These are phyloP conservation scores for Xiphophorus couchianus DNA, from an alignment of 2,113 vertebrate genomes.

Conservation along the genomic window DNA sequence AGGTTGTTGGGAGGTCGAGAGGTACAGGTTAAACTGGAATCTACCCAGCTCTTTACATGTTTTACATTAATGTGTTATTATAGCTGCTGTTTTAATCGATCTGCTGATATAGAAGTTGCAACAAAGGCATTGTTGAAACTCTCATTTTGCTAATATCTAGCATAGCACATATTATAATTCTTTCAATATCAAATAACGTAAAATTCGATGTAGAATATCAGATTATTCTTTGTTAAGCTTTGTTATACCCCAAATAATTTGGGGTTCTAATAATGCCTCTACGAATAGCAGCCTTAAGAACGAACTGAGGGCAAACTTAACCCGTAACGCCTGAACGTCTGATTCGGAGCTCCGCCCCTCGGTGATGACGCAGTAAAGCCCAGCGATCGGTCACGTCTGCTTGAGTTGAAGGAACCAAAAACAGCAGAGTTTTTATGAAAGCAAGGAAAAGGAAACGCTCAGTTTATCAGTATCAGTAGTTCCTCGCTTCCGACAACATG, in stretches of 20 bases:
- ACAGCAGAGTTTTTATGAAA: neutral
- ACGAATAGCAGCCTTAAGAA: neutral
- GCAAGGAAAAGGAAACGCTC: neutral
- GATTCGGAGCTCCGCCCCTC: slow-evolving; percentile 27
- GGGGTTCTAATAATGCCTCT: no score
- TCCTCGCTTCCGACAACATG: slow-evolving; percentile 2
- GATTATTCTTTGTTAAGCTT: no score
- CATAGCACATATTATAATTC: no score
- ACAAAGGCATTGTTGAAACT: no score
- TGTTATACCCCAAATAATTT: no score
- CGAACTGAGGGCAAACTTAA: neutral
- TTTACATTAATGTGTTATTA: neutral
- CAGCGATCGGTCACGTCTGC: slow-evolving; percentile 37
- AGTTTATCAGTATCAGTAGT: neutral
- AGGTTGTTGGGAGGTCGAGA: neutral
- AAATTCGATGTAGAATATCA: no score
- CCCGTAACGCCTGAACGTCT: accelerated
- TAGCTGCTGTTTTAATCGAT: no score
- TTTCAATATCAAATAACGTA: no score
- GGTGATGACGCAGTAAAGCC: slow-evolving; percentile 5
- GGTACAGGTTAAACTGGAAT: neutral
- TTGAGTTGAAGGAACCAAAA: slow-evolving; percentile 14
- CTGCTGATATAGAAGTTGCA: no score
- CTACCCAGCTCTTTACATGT: no score
- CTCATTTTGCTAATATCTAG: no score